Percentiles rank a stretch among this genome's conserved stretches.
Evolutionary conservation across 2,888 invertebrate species (phyloP).

Genomic region (Drosophila meridiana): DNA sequence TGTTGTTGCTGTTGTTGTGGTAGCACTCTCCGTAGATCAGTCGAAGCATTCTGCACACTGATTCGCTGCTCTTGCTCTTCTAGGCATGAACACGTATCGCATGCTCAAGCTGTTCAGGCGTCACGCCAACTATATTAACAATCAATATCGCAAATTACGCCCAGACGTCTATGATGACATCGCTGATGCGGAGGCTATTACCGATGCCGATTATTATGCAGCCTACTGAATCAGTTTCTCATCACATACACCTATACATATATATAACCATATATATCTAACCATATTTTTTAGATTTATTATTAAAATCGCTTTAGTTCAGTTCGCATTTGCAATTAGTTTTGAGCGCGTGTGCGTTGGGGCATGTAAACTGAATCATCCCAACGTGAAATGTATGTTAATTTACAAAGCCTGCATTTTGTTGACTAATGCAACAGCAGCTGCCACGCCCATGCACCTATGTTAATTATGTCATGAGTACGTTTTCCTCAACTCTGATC

Average conservation of each 20-base stretch:
- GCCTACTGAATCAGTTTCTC: conserved; percentile 58
- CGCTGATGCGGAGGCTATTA: conserved; percentile 38
- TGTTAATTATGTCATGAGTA: conserved; percentile 62
- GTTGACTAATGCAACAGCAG: conserved; percentile 66
- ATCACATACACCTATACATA: conserved; percentile 5
- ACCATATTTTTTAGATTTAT: conserved; percentile 63
- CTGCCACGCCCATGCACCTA: conserved; percentile 53
- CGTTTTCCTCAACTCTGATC: conserved; percentile 51
- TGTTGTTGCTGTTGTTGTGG: conserved; percentile 30
- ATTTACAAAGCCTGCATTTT: conserved; percentile 38
- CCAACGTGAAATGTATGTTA: conserved; percentile 35
- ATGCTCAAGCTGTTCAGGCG: conserved; percentile 84
- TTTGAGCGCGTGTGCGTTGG: conserved; percentile 40
- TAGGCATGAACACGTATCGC: conserved; percentile 84
- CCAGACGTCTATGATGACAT: conserved; percentile 70
- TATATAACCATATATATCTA: conserved; percentile 10
- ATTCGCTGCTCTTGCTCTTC: conserved; percentile 55
- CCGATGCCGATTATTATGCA: conserved; percentile 62
- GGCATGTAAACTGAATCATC: conserved; percentile 62
- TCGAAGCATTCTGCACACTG: conserved; percentile 27
- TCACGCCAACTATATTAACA: conserved; percentile 82
- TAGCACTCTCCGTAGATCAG: conserved; percentile 17
- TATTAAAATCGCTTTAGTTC: conserved; percentile 25
- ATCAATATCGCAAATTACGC: conserved; percentile 83
- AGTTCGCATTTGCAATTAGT: conserved; percentile 58